These are phyloP conservation scores for Luidia sarsii DNA, from an alignment of 53 echinoderm and acorn worm genomes.

Conservation along the genomic window DNA sequence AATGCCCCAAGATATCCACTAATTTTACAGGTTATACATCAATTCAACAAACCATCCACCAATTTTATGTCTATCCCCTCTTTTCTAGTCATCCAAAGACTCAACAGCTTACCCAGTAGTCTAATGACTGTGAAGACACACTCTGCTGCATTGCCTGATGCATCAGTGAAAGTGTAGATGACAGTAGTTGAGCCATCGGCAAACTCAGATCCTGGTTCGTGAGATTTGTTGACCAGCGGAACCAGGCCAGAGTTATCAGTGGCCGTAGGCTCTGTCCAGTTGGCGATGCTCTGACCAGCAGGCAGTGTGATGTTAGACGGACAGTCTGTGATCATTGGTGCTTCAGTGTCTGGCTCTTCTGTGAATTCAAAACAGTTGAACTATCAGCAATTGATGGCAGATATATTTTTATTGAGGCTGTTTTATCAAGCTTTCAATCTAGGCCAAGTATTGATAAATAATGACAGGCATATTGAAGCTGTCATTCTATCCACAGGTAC, in stretches of 20 bases:
- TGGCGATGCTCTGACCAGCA: conserved; percentile 10
- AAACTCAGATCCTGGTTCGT: conserved; percentile 25
- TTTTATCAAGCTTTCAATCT: no score
- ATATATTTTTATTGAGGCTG: no score
- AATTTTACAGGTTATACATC: no score
- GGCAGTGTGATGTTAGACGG: conserved; percentile 45
- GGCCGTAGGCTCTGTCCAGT: conserved; percentile 62
- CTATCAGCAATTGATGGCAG: no score
- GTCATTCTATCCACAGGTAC: no score
- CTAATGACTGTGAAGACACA: conserved; percentile 19
- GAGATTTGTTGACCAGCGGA: conserved; percentile 24
- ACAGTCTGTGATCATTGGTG: conserved; percentile 57
- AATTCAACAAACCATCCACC: no score
- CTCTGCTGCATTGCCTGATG: conserved; percentile 14
- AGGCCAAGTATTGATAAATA: no score
- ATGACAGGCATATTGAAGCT: no score
- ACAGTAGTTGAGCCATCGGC: conserved; percentile 7
- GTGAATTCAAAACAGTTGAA: no score
- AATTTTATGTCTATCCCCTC: no score
- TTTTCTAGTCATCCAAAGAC: no score
- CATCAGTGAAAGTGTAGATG: conserved; percentile 38
- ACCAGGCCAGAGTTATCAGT: conserved; percentile 50
- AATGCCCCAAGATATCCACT: no score
- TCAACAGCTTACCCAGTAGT: not conserved
- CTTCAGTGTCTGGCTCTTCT: conserved; percentile 25